These are phyloP conservation scores for Acanthopagrus latus DNA, from an alignment of 2,797 vertebrate genomes.

Conservation along the genomic window DNA sequence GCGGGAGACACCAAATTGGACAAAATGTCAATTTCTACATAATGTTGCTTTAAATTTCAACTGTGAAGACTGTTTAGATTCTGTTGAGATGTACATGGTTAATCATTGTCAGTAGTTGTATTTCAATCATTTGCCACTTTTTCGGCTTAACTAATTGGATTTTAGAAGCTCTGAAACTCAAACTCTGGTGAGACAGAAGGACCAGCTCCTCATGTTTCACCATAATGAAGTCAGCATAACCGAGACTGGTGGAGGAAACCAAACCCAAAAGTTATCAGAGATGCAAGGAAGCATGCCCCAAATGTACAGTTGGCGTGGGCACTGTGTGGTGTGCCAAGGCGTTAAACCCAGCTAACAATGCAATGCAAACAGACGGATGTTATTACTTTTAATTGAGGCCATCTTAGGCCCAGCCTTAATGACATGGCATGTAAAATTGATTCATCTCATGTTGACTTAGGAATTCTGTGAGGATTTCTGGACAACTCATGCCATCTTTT, in stretches of 20 bases:
- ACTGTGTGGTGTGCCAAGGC: constrained; percentile 26
- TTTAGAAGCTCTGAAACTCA: constrained; percentile 26
- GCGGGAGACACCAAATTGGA: no score
- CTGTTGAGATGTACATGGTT: not conserved
- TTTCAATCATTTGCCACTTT: constrained; percentile 13
- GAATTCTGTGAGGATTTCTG: not conserved
- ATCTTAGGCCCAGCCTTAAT: not conserved
- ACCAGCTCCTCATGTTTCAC: constrained; percentile 49
- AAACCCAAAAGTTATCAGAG: constrained; percentile 50
- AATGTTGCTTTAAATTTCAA: not conserved
- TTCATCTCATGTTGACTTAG: constrained; percentile 9
- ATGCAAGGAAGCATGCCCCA: constrained; percentile 37
- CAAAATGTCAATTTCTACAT: no score
- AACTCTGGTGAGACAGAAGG: constrained; percentile 45
- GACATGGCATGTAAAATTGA: not conserved
- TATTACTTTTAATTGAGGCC: constrained; percentile 6
- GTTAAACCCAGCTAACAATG: constrained; percentile 17
- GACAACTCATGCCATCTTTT: not conserved
- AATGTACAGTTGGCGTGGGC: constrained; percentile 55
- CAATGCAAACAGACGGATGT: constrained; percentile 49
- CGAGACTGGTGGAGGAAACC: constrained; percentile 58
- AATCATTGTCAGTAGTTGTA: not conserved
- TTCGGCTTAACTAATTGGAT: constrained; percentile 1
- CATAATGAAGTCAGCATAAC: constrained; percentile 40
- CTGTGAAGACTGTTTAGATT: not conserved